Base-by-base conservation (phyloP, 2,113 vertebrate genomes). In the Alaudala cheleensis region DNA sequence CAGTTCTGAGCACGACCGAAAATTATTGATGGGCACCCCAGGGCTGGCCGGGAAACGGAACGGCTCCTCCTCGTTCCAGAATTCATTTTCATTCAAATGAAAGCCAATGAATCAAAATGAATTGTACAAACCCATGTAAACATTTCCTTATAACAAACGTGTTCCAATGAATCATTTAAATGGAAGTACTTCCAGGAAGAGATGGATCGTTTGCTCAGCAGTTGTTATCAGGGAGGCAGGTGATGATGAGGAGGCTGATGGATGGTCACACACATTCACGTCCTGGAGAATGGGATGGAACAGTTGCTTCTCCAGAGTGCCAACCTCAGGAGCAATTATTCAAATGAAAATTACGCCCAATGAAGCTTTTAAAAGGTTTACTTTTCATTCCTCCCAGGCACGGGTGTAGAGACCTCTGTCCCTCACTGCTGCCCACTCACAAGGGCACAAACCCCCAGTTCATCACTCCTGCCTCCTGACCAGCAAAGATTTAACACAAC, bases 71-170 rank as follows among this genome's bases (percentile, higher is more conserved):
- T 78, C 62, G 67, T 81, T 81, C 51, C 69, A 86, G 74, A 28
- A 67, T n/a, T 33, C 78, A 74, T 51, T 93, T 86, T 49, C 22
- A 42, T 34, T 67, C 2, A 12, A 78, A 76, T 60, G 49, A 53
- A 89, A 89, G 65, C 40, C 73, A 81, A 29, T 62, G 33, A 77
- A 90, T 90, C 93, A 92, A 86, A 88, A 86, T 67, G 28, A 88
- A 83, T n/a, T 62, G 64, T n/a, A 67, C 33, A 81, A 93, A 86
- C 49, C 71, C 12, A 29, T 26, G 49, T n/a, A 78, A 86, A 76
- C 51, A 89, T 89, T 78, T 85, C 40, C 54, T 66, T 29, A 28
- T 56, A 89, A 93, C 56, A 45, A 91, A 42, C 40, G 47, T 11
- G 57, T 26, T 60, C 57, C 53, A 18, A 57, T 82, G 73, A 92